Evolutionary conservation across 1,140 invertebrate species (phyloP), one percentile per base, ranked within the genome.

Genomic region (Zaprionus nigranus): DNA sequence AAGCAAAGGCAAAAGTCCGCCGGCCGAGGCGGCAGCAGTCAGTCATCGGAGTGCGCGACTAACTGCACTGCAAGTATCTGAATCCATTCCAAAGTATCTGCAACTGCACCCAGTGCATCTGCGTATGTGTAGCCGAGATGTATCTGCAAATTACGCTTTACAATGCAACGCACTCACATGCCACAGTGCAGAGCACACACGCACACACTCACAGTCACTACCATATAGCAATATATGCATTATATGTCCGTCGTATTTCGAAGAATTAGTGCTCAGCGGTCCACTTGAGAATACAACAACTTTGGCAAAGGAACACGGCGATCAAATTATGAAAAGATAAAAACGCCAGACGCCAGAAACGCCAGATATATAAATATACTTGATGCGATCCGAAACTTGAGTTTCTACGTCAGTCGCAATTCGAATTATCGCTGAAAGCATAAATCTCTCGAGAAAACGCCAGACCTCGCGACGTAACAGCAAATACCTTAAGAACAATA

Each of bases 1-100:
- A 87, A 87, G 78, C 83, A 75, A 66, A 73, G 63, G 83, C 75
- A 78, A 80, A 83, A 86, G 80, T 73, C 79, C 72, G 76, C 77
- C 78, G 81, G 79, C 20, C 20, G 46, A 51, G 20, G 20, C 82
- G 40, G 40, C 65, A 75, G 81, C 83, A 84, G 78, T 87, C 83
- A 75, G 56, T 85, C 67, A 73, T 65, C 76, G 63, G 62, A 82
- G 70, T 73, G 59, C 34, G 40, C 70, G 62, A 70, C 75, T 69
- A 81, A 81, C 66, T 85, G 62, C 54, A 81, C 63, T 67, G 74
- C 82, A 85, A 84, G 78, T 81, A 81, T 70, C 81, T 82, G 78
- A 74, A 81, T 75, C 81, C 79, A 79, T 86, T 64, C 78, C 69
- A 67, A 76, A 79, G 63, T 73, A 78, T 76, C 61, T 82, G 71